A percentile compares a stretch with the other conserved stretches of the same genome.
Conservation (phyloP, 2,113 vertebrate species). For the Cepphus grylle region DNA sequence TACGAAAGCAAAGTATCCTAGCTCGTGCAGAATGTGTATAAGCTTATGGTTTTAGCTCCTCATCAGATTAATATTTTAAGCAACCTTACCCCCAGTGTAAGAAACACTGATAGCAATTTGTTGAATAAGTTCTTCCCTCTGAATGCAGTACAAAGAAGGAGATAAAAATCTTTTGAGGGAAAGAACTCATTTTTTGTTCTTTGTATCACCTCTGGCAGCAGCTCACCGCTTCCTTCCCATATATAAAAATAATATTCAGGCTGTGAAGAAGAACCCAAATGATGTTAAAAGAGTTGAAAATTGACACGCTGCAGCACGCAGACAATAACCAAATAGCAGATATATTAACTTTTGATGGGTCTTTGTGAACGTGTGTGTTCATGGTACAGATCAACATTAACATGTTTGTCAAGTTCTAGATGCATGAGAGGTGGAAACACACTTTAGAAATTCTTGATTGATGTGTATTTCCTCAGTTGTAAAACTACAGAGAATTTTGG, state of each 20-base stretch:
- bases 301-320: not conserved
- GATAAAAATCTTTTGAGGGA: not conserved
- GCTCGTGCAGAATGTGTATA: not conserved
- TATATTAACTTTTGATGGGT: constrained; percentile 29
- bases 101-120: not conserved
- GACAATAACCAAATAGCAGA: not conserved
- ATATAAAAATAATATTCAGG: not conserved
- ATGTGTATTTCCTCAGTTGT: constrained; percentile 29
- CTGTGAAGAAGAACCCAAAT: not conserved
- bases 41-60: not conserved
- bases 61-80: not conserved
- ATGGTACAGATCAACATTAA: constrained; percentile 28
- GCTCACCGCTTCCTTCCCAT: not conserved
- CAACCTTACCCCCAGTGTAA: not conserved
- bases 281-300: constrained; percentile 22
- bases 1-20: not conserved
- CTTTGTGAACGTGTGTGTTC: constrained; percentile 26
- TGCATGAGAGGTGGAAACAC: constrained; percentile 43
- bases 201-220: not conserved
- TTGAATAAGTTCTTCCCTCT: not conserved
- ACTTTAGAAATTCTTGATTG: constrained; percentile 44
- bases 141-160: not conserved
- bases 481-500: constrained; percentile 56
- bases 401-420: constrained; percentile 59
- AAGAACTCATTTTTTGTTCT: not conserved